Percentiles rank a stretch among this genome's conserved stretches.
Conservation (phyloP, 2,888 invertebrate species). For the Cephus rjabovi region DNA sequence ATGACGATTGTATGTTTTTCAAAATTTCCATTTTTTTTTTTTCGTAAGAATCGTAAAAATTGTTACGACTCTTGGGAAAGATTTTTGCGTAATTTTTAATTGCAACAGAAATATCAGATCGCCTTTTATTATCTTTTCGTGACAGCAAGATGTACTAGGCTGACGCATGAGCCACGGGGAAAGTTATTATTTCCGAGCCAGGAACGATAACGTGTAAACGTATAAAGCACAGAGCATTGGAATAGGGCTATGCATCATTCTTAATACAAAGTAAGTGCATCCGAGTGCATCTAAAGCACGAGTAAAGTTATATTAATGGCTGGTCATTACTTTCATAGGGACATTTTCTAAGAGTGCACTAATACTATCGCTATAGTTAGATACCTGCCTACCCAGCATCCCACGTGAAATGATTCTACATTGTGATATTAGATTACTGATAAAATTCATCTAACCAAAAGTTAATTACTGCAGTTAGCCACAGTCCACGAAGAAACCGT, state of each 20-base stretch:
- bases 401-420: neutral
- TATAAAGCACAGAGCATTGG: neutral
- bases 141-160: neutral
- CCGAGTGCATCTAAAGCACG: neutral
- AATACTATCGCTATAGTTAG: neutral
- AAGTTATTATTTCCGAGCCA: neutral
- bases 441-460: neutral
- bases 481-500: neutral
- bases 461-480: neutral
- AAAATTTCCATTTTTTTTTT: neutral
- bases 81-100: neutral
- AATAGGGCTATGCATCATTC: conserved; percentile 17
- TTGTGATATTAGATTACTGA: neutral
- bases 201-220: neutral
- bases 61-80: neutral
- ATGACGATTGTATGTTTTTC: neutral
- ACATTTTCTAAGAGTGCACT: neutral
- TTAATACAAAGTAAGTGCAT: conserved; percentile 10
- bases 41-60: neutral
- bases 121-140: neutral
- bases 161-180: neutral
- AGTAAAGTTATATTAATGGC: conserved; percentile 1
- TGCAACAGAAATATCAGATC: neutral
- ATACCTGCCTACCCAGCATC: neutral
- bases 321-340: conserved; percentile 3